Evolutionary conservation across 1,140 invertebrate genomes (phyloP).

Genomic region (Bombus turneri): DNA sequence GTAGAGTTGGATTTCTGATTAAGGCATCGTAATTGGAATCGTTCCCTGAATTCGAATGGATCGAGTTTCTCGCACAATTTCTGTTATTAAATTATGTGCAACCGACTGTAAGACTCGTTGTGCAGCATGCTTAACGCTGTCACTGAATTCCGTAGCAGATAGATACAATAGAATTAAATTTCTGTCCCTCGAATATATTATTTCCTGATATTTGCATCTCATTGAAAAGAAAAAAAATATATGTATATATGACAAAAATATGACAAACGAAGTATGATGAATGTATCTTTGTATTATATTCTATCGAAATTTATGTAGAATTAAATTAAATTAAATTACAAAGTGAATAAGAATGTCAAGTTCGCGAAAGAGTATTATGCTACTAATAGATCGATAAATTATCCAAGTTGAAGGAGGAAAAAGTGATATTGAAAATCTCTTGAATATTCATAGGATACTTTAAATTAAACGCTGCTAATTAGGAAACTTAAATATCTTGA

Average conservation of each 20-base stretch:
- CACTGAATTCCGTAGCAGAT: background rate
- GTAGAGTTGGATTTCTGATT: background rate
- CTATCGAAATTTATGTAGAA: too few species aligned
- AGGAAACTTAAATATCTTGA: background rate
- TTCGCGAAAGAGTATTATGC: background rate
- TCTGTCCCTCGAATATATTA: background rate
- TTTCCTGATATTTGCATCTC: background rate
- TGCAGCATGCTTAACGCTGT: background rate
- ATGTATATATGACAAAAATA: too few species aligned
- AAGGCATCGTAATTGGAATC: constrained; percentile 7
- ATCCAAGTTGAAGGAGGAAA: background rate
- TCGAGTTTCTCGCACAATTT: background rate
- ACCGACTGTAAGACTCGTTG: background rate
- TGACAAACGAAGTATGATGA: background rate
- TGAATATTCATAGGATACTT: background rate
- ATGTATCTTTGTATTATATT: too few species aligned
- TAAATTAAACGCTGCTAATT: background rate
- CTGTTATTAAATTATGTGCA: background rate
- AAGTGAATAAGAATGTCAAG: background rate
- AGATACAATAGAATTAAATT: background rate
- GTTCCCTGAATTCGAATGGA: background rate
- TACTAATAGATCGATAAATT: background rate
- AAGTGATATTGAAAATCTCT: background rate
- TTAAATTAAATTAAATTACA: background rate
- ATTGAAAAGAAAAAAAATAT: background rate